Evolutionary conservation across 2,888 invertebrate species (phyloP).

Genomic region (Dorcus hopei): DNA sequence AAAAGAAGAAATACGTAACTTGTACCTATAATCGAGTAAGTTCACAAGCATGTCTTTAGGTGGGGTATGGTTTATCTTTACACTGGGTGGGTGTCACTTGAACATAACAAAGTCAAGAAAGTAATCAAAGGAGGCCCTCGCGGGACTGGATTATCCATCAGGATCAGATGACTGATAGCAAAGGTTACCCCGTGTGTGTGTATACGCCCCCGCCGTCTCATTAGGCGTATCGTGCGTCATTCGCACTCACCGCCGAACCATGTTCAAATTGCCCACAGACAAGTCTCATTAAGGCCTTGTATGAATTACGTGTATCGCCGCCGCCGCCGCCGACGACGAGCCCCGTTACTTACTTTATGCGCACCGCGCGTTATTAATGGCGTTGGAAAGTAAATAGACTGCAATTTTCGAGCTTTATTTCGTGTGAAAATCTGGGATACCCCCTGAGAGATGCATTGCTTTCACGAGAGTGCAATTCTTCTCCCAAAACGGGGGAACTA

Average conservation of each 20-base stretch:
- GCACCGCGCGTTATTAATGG: slow-evolving; percentile 15
- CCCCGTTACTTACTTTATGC: neutral
- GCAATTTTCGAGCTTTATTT: slow-evolving; percentile 12
- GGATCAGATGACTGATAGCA: slow-evolving; percentile 27
- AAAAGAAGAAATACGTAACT: too few relatives aligned
- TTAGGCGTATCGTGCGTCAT: slow-evolving; percentile 25
- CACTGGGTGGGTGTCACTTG: neutral
- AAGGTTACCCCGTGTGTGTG: slow-evolving; percentile 13
- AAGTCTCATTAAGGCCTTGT: slow-evolving; percentile 16
- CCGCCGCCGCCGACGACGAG: neutral
- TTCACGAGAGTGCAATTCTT: too few relatives aligned
- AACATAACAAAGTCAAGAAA: neutral
- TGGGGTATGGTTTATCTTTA: neutral
- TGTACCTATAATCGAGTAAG: too few relatives aligned
- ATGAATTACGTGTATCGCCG: slow-evolving; percentile 15
- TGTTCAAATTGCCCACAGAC: slow-evolving; percentile 15
- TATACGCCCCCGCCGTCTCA: slow-evolving; percentile 29
- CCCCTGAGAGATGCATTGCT: neutral
- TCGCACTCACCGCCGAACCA: slow-evolving; percentile 8
- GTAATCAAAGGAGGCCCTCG: neutral
- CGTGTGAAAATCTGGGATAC: slow-evolving; percentile 15
- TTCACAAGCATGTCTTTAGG: too few relatives aligned
- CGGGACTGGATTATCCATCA: neutral
- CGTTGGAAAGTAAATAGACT: slow-evolving; percentile 13
- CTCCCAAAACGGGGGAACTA: too few relatives aligned